A percentile compares a stretch with the other conserved stretches of the same genome.
Conservation (phyloP, 2,888 invertebrate genomes). For the Acanthosepion lycidas region DNA sequence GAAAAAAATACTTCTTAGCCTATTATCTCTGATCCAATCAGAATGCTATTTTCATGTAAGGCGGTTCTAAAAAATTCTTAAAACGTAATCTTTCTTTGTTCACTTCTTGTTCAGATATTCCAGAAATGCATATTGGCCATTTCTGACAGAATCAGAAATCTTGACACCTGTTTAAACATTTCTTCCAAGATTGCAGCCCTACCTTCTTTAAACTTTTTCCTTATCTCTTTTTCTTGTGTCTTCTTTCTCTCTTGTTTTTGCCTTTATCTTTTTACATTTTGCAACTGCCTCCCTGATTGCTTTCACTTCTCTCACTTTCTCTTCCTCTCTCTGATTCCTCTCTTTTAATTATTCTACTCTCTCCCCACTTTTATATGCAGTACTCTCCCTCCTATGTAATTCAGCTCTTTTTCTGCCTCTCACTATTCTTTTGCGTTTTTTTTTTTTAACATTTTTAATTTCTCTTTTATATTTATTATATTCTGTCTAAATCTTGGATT, state of each 20-base stretch:
- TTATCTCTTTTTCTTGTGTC: neutral
- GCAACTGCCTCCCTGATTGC: neutral
- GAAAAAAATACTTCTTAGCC: neutral
- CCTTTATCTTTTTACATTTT: neutral
- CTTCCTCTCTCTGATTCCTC: neutral
- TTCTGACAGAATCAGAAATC: neutral
- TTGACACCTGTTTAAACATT: neutral
- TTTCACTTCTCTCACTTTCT: neutral
- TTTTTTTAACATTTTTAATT: too few species aligned
- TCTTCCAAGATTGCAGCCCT: neutral
- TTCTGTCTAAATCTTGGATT: too few species aligned
- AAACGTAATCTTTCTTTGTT: neutral
- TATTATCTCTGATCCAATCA: constrained; percentile 14
- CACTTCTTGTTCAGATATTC: neutral
- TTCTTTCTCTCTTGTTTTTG: neutral
- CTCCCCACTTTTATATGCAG: too few species aligned
- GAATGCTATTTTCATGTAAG: neutral
- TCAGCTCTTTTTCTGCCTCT: neutral
- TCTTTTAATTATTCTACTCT: neutral
- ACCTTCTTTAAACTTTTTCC: neutral
- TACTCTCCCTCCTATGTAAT: too few species aligned
- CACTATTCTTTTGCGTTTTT: neutral
- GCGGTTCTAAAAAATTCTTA: neutral
- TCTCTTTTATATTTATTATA: too few species aligned
- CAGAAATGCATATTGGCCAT: neutral